Percentiles rank a stretch among this genome's conserved stretches.
Conservation (phyloP, 1,140 invertebrate genomes). For the Lineus longissimus region DNA sequence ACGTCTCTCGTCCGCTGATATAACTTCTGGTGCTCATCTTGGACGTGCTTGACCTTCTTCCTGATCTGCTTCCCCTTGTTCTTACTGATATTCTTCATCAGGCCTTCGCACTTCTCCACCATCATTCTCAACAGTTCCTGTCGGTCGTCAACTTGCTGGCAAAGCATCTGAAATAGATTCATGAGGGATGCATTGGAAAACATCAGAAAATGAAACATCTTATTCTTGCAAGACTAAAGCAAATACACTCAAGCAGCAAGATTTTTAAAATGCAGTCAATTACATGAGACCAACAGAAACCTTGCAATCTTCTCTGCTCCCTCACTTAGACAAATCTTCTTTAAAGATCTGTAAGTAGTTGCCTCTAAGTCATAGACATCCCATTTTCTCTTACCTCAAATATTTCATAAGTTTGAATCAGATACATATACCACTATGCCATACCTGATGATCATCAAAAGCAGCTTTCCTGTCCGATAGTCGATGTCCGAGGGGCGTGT, state of each 20-base stretch:
- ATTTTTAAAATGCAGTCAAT: no score
- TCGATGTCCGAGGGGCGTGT: conserved; percentile 66
- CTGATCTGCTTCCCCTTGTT: conserved; percentile 70
- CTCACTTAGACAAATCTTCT: no score
- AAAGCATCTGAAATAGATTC: conserved; percentile 61
- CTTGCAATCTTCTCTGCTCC: no score
- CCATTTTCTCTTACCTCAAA: no score
- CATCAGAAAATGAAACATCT: no score
- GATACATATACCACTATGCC: neutral
- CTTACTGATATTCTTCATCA: conserved; percentile 79
- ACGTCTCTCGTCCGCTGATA: conserved; percentile 28
- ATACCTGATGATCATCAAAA: conserved; percentile 35
- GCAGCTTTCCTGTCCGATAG: conserved; percentile 28
- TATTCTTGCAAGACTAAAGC: no score
- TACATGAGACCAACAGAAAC: no score
- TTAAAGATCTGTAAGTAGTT: no score
- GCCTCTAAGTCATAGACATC: no score
- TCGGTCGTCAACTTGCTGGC: conserved; percentile 81
- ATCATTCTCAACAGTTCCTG: conserved; percentile 75
- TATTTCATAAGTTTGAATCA: no score
- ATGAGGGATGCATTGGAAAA: conserved; percentile 59
- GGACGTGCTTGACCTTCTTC: conserved; percentile 60
- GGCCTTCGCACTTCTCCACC: conserved; percentile 74
- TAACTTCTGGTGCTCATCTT: conserved; percentile 45
- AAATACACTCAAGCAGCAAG: no score